These are phyloP conservation scores for Gavialis gangeticus DNA, from an alignment of 2,113 vertebrate species.

Conservation along the genomic window DNA sequence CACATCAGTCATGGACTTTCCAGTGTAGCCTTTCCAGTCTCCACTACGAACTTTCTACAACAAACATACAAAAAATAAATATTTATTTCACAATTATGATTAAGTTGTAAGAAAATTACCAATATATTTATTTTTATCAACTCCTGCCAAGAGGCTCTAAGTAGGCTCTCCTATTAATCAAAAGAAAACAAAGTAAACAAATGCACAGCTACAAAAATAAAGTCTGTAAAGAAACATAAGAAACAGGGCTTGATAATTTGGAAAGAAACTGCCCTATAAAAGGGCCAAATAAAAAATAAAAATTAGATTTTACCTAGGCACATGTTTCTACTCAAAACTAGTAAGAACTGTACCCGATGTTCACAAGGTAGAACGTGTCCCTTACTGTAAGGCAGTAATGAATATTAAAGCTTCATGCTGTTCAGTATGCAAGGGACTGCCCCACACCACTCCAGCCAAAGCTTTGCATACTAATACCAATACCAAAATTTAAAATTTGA, in stretches of 20 bases:
- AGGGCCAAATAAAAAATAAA: background rate
- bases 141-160: background rate
- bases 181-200: background rate
- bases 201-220: background rate
- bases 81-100: background rate
- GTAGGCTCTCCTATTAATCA: background rate
- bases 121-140: too few relatives aligned
- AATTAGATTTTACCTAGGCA: background rate
- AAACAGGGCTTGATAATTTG: background rate
- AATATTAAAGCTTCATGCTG: background rate
- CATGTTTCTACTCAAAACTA: background rate
- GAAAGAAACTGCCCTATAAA: background rate
- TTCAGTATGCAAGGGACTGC: background rate
- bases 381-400: background rate
- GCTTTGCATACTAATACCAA: background rate
- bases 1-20: constrained; percentile 92
- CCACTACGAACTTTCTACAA: constrained; percentile 91
- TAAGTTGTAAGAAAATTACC: background rate
- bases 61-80: accelerated
- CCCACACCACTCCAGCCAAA: background rate
- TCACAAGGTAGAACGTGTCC: background rate
- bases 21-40: constrained; percentile 95
- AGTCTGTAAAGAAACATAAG: background rate
- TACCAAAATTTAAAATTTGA: background rate
- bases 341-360: background rate